phyloP scores from a whole-genome alignment of 1,140 invertebrate genomes.

The Aphelenchoides avenae region DNA sequence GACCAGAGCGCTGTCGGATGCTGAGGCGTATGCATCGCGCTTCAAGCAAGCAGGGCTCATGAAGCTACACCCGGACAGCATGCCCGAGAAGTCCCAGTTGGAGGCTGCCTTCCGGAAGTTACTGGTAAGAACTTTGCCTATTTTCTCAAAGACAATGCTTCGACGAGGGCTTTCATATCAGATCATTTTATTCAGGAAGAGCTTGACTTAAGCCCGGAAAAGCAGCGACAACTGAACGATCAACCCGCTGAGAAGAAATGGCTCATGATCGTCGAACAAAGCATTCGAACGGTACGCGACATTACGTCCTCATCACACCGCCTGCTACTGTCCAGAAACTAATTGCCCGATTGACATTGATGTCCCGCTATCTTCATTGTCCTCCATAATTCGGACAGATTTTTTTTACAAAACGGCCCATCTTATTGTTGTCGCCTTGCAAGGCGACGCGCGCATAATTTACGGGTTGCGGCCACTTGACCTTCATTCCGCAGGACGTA shows the following conservation, averaged over 20 bases:
- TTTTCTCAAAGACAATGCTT: conserved; percentile 9
- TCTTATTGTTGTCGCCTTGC: too few species aligned
- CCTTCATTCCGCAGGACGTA: too few species aligned
- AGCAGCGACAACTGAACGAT: conserved; percentile 33
- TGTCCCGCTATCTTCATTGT: too few species aligned
- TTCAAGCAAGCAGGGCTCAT: not conserved
- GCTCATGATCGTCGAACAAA: conserved; percentile 27
- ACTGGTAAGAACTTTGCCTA: conserved; percentile 12
- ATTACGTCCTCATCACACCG: conserved; percentile 1
- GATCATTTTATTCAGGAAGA: conserved; percentile 32
- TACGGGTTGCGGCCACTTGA: too few species aligned
- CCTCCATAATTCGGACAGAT: too few species aligned
- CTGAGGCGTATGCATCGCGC: not conserved
- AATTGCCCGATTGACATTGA: too few species aligned
- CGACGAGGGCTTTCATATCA: not conserved
- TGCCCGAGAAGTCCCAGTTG: conserved; percentile 17
- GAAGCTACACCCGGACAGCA: not conserved
- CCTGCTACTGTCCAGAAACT: not conserved
- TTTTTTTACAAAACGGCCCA: too few species aligned
- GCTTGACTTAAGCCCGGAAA: conserved; percentile 43
- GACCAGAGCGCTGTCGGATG: conserved; percentile 1
- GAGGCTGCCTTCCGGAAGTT: conserved; percentile 21
- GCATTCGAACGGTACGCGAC: conserved; percentile 4
- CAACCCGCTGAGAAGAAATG: conserved; percentile 48
- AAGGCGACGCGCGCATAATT: too few species aligned